Percentiles rank a stretch among this genome's conserved stretches.
phyloP scores from a whole-genome alignment of 1,140 invertebrate genomes.

The Myzus persicae region DNA sequence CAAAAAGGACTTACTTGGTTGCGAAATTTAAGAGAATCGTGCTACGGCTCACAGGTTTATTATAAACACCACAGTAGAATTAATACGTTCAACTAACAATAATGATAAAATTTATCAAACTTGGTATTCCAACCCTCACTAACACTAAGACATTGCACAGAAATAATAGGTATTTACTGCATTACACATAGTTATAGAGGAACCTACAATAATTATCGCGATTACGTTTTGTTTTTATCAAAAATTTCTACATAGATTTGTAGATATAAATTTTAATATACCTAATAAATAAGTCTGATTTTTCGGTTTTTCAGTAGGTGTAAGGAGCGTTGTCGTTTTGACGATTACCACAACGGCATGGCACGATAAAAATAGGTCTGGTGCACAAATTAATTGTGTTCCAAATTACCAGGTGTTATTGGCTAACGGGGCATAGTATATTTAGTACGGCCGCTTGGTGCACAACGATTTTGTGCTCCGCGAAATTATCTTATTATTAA shows the following conservation, averaged over 20 bases:
- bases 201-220: neutral
- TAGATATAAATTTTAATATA: neutral
- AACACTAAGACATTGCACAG: neutral
- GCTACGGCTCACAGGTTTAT: neutral
- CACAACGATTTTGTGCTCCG: neutral
- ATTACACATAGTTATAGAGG: neutral
- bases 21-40: neutral
- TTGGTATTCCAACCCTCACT: neutral
- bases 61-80: neutral
- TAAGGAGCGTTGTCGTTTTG: no score
- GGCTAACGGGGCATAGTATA: no score
- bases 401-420: no score
- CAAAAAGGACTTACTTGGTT: slow-evolving; percentile 4
- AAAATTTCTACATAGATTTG: neutral
- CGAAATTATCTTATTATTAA: neutral
- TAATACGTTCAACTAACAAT: neutral
- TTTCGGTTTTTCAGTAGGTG: no score
- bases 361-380: no score
- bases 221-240: neutral
- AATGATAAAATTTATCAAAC: neutral
- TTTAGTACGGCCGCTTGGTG: neutral
- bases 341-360: no score
- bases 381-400: no score
- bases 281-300: no score
- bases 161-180: neutral